phyloP scores from a whole-genome alignment of 2,113 vertebrate species.

The Cephalopholis sonnerati region DNA sequence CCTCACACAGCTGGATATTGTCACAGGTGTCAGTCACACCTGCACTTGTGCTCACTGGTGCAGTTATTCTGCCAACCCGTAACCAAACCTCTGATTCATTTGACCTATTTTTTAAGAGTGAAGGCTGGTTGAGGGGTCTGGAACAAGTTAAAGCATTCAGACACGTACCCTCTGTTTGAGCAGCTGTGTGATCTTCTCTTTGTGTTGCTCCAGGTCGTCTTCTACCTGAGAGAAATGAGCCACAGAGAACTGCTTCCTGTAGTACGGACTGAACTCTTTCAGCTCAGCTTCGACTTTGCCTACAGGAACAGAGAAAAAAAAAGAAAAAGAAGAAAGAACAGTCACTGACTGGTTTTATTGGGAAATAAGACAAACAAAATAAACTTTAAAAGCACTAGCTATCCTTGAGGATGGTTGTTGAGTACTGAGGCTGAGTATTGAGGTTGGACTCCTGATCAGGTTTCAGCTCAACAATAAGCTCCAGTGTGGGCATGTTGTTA shows the following conservation, averaged over 20 bases:
- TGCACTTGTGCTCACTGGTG: not conserved
- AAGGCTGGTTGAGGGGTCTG: not conserved
- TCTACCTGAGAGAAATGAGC: constrained; percentile 88
- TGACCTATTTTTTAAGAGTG: not conserved
- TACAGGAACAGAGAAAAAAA: constrained; percentile 62
- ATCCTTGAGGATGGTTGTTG: not conserved
- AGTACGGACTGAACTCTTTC: constrained; percentile 88
- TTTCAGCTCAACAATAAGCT: constrained; percentile 18
- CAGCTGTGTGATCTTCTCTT: constrained; percentile 83
- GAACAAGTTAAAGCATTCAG: not conserved
- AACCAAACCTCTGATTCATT: not conserved
- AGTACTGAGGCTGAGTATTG: not conserved
- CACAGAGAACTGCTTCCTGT: constrained; percentile 88
- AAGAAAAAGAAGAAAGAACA: not conserved
- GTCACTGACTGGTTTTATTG: not conserved
- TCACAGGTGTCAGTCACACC: constrained; percentile 12
- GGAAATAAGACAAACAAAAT: not conserved
- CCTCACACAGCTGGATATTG: not conserved
- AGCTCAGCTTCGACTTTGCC: constrained; percentile 88
- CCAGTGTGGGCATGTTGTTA: not conserved
- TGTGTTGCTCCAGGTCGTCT: constrained; percentile 88
- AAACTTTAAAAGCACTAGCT: not conserved
- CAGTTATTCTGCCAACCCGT: not conserved
- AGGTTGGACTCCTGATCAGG: not conserved
- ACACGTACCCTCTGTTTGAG: constrained; percentile 88